Conservation (phyloP, 2,113 vertebrate species). For the Maccullochella peelii region DNA sequence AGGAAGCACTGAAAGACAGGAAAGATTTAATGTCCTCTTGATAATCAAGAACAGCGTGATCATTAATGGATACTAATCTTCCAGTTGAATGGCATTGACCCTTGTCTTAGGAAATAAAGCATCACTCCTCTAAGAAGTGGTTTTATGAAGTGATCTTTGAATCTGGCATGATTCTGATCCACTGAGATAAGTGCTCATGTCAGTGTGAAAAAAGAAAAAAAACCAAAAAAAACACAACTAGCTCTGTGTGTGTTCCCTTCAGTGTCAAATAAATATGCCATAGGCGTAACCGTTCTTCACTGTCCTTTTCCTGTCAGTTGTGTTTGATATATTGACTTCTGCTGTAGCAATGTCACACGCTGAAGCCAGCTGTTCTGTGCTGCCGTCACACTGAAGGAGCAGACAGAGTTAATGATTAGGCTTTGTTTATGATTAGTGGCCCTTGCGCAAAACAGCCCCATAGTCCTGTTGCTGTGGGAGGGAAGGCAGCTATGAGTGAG, state of each 20-base stretch:
- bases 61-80: conserved; percentile 17
- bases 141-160: conserved; percentile 60
- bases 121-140: not conserved
- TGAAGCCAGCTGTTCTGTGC: conserved; percentile 53
- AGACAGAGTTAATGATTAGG: conserved; percentile 81
- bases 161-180: conserved; percentile 11
- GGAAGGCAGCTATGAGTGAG: conserved; percentile 53
- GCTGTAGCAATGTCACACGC: conserved; percentile 60
- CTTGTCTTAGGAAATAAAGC: conserved; percentile 25
- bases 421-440: conserved; percentile 81
- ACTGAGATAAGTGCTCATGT: conserved; percentile 24
- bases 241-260: conserved; percentile 4
- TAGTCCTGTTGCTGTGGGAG: conserved; percentile 58
- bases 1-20: conserved; percentile 12
- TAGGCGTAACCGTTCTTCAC: not conserved
- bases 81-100: conserved; percentile 36
- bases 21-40: conserved; percentile 17
- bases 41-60: conserved; percentile 1
- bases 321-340: conserved; percentile 50
- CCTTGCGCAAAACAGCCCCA: conserved; percentile 73
- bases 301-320: conserved; percentile 23
- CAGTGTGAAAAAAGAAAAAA: not conserved
- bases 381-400: conserved; percentile 58
- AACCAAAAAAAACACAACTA: too few species aligned
- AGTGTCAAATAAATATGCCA: conserved; percentile 36